phyloP scores from a whole-genome alignment of 2,113 vertebrate species.

The Clinocottus analis region DNA sequence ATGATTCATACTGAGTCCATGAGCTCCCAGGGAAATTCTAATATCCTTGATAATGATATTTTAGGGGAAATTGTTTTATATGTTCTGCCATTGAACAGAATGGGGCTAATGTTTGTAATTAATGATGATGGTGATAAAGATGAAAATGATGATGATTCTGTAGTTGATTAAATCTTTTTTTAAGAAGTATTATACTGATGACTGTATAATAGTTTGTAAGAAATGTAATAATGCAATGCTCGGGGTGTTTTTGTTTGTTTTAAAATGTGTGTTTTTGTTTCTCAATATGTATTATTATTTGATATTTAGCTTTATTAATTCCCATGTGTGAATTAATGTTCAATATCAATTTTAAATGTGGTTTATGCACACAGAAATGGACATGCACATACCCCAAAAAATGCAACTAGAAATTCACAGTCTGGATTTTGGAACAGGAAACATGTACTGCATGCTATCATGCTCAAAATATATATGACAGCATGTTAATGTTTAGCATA shows the following conservation, averaged over 20 bases:
- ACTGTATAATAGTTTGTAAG: not conserved
- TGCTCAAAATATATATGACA: not conserved
- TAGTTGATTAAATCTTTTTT: constrained; percentile 36
- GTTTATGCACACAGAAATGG: not conserved
- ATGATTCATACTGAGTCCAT: constrained; percentile 67
- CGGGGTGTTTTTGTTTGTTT: not conserved
- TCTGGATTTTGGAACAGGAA: not conserved
- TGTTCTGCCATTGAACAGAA: constrained; percentile 38
- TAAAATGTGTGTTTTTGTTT: not conserved
- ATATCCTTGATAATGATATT: constrained; percentile 65
- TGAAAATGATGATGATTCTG: not conserved
- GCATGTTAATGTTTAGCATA: not conserved
- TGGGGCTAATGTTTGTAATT: constrained; percentile 12
- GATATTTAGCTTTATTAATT: not conserved
- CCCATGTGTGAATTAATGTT: not conserved
- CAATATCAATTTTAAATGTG: not conserved
- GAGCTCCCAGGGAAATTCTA: constrained; percentile 44
- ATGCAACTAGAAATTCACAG: not conserved
- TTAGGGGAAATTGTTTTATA: constrained; percentile 42
- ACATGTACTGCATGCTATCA: not conserved
- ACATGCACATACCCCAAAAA: not conserved
- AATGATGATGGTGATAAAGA: not conserved
- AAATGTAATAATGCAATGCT: constrained; percentile 11
- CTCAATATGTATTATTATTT: not conserved
- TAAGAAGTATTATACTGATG: constrained; percentile 11